Base-by-base conservation (phyloP, 2,888 invertebrate genomes). In the Xanthorhoe designata region DNA sequence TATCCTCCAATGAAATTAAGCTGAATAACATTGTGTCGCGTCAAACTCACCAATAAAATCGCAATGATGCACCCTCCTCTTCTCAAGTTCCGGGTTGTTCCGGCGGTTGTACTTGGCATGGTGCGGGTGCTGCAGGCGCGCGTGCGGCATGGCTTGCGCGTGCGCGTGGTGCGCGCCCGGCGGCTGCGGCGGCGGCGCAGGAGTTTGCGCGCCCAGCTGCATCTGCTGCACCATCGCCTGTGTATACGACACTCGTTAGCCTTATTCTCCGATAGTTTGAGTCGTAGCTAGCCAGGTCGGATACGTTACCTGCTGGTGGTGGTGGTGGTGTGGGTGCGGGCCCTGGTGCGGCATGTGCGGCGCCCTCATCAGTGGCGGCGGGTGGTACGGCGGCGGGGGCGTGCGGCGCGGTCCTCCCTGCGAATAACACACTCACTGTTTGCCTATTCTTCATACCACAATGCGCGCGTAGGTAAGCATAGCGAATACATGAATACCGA, bases 71-170 rank as follows among this genome's bases (percentile, higher is more conserved):
- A 99, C 98, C 83, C 99, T 94, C 77, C 99, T 94, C 89, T 99
- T 99, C 89, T 99, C 99, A 78, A 99, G 92, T 88, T 99, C 99
- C 0, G 99, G 99, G 92, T 99, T 99, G 91, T 99, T 99, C 84
- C 98, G 95, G 75, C 99, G 94, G 94, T 99, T 99, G 93, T 98
- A 98, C 84, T 97, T 97, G 72, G 95, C 87, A 32, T 92, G 85
- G 71, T 80, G 83, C 61, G 83, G 87, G 29, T 84, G 88, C 32
- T 86, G 83, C 5, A 91, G 87, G 9, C 91, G 83, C 42, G 91
- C 80, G 78, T 92, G 89, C 24, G 77, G 84, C 47, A 84, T 75
- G 35, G 80, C 72, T 65, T 79, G 80, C 68, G 74, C 80, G 56
- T 32, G 80, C 68, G 74, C 80, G 56, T 76, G 73, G 69, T 75